Conservation (phyloP, 2,888 invertebrate genomes). For the Dicyrtomina minuta region DNA sequence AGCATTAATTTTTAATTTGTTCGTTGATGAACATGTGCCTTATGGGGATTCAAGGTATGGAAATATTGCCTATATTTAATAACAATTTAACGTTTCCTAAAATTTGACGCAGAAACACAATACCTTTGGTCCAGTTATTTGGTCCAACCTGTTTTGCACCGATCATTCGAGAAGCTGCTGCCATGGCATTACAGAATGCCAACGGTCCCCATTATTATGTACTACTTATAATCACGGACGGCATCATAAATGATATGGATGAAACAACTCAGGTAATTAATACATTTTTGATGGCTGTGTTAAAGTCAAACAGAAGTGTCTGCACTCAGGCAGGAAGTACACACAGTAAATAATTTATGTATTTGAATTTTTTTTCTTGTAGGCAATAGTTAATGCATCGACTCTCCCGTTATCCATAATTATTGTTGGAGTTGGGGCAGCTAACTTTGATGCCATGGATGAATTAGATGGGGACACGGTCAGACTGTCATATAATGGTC, state of each 20-base stretch:
- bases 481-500: constrained; percentile 54
- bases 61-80: too few species aligned
- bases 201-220: constrained; percentile 60
- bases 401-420: constrained; percentile 64
- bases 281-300: background rate
- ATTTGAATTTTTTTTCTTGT: too few species aligned
- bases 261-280: constrained; percentile 59
- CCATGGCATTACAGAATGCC: constrained; percentile 55
- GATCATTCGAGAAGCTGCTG: constrained; percentile 58
- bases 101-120: constrained; percentile 58
- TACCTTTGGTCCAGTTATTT: constrained; percentile 60
- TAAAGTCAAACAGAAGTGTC: background rate
- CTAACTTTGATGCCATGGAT: constrained; percentile 62
- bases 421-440: constrained; percentile 63
- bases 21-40: too few species aligned
- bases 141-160: constrained; percentile 64
- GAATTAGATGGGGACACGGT: constrained; percentile 60
- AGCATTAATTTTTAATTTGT: too few species aligned
- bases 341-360: too few species aligned
- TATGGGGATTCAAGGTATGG: too few species aligned
- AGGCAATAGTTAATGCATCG: constrained; percentile 60
- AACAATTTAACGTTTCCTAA: background rate
- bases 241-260: constrained; percentile 63
- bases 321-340: too few species aligned
- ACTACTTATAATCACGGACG: constrained; percentile 62